phyloP scores from a whole-genome alignment of 2,888 invertebrate genomes.

The Galerucella nymphaeae region DNA sequence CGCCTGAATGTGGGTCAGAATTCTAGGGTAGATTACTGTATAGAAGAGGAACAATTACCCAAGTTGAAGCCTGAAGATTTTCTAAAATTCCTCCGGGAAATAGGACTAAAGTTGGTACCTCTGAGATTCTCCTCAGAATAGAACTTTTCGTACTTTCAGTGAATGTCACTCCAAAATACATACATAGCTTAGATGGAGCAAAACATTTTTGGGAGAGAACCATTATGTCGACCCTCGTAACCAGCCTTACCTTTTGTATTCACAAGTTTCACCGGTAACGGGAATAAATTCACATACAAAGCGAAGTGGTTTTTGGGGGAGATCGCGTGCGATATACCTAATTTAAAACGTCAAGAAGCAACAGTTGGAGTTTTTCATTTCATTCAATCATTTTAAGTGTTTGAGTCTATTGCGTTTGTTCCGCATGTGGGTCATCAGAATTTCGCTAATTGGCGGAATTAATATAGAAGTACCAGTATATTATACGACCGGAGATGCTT shows the following conservation, averaged over 20 bases:
- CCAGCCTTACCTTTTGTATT: conserved; percentile 37
- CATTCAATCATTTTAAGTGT: conserved; percentile 20
- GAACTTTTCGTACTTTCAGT: no score
- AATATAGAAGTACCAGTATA: conserved; percentile 42
- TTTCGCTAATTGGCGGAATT: conserved; percentile 42
- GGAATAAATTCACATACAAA: conserved; percentile 31
- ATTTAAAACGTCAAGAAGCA: conserved; percentile 50
- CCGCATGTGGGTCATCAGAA: conserved; percentile 45
- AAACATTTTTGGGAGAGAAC: not conserved
- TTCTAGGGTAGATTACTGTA: no score
- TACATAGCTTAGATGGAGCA: no score
- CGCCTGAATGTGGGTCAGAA: no score
- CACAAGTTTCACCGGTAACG: conserved; percentile 39
- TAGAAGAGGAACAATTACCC: no score
- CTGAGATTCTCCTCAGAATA: no score
- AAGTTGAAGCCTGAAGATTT: no score
- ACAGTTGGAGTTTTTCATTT: conserved; percentile 48
- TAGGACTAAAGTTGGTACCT: no score
- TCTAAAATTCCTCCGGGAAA: no score
- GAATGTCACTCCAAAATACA: no score
- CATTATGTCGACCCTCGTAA: conserved; percentile 24
- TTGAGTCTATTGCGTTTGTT: conserved; percentile 30
- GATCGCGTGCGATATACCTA: conserved; percentile 49
- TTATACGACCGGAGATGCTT: not conserved
- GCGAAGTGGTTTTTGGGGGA: conserved; percentile 46